phyloP scores from a whole-genome alignment of 2,797 vertebrate species.

The Smutsia temminckii region DNA sequence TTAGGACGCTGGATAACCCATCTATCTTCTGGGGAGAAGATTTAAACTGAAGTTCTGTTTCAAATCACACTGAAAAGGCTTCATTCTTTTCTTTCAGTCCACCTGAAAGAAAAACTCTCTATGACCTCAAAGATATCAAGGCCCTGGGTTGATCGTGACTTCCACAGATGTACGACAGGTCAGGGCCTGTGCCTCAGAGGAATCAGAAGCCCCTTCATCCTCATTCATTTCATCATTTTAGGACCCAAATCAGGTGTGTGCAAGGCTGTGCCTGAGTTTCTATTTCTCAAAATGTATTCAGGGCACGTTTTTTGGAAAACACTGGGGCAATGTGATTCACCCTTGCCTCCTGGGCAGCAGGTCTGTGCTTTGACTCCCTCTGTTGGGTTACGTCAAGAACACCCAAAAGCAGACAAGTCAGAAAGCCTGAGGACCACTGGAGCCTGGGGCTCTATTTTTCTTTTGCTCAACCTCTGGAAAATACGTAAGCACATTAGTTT shows the following conservation, averaged over 20 bases:
- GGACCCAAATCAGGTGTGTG: slow-evolving; percentile 55
- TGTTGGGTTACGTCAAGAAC: slow-evolving; percentile 32
- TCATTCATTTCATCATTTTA: slow-evolving; percentile 61
- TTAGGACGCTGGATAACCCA: slow-evolving; percentile 40
- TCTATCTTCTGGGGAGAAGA: slow-evolving; percentile 50
- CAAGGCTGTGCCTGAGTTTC: slow-evolving; percentile 40
- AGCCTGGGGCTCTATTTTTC: not conserved
- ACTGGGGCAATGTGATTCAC: slow-evolving; percentile 63
- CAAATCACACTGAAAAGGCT: slow-evolving; percentile 71
- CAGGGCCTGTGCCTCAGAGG: slow-evolving; percentile 64
- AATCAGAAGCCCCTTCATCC: slow-evolving; percentile 67
- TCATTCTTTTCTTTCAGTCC: slow-evolving; percentile 70
- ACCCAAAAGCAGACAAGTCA: not conserved
- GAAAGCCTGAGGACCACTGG: not conserved
- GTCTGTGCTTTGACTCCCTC: slow-evolving; percentile 59
- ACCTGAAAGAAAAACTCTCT: slow-evolving; percentile 76
- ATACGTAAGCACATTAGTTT: not conserved
- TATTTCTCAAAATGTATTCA: slow-evolving; percentile 54
- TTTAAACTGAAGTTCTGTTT: slow-evolving; percentile 62
- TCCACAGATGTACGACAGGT: slow-evolving; percentile 61
- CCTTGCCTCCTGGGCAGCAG: slow-evolving; percentile 50
- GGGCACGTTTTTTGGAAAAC: slow-evolving; percentile 62
- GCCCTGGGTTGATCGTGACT: slow-evolving; percentile 64
- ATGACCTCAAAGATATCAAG: slow-evolving; percentile 72
- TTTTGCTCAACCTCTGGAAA: slow-evolving; percentile 30